Evolutionary conservation across 2,113 vertebrate species (phyloP).

Genomic region (Lepidothrix coronata): DNA sequence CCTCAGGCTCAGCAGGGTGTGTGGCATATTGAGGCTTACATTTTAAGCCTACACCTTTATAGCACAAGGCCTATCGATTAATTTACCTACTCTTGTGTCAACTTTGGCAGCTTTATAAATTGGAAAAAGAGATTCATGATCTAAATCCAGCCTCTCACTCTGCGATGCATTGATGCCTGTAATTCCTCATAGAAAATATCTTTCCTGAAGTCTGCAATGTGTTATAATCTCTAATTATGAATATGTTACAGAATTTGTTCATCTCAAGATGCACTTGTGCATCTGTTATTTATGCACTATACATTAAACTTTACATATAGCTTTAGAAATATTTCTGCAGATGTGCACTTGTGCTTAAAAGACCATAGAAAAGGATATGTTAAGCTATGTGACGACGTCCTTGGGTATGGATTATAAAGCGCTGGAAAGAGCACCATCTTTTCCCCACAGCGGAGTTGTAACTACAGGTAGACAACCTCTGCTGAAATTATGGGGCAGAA

Average conservation of each 20-base stretch:
- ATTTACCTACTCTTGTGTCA: conserved; percentile 62
- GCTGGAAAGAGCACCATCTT: background rate
- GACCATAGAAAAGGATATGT: conserved; percentile 59
- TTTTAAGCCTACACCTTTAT: conserved; percentile 50
- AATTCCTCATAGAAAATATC: conserved; percentile 68
- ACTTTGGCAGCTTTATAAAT: conserved; percentile 61
- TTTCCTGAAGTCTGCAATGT: conserved; percentile 71
- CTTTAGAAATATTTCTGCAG: conserved; percentile 71
- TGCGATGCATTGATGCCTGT: conserved; percentile 37
- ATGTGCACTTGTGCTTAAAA: conserved; percentile 68
- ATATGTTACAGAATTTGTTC: conserved; percentile 69
- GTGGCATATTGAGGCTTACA: background rate
- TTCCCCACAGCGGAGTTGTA: background rate
- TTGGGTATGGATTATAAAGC: conserved; percentile 28
- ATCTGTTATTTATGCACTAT: conserved; percentile 70
- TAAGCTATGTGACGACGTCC: conserved; percentile 44
- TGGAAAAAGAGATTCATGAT: conserved; percentile 63
- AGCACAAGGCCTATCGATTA: conserved; percentile 39
- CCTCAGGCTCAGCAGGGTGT: background rate
- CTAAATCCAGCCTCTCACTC: conserved; percentile 56
- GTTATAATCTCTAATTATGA: conserved; percentile 72
- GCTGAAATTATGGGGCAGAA: background rate
- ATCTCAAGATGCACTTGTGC: conserved; percentile 69
- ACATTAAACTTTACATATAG: conserved; percentile 70
- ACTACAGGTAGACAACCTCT: background rate